Percentiles rank a stretch among this genome's conserved stretches.
phyloP scores from a whole-genome alignment of 1,140 invertebrate genomes.

The Bombus waltoni region DNA sequence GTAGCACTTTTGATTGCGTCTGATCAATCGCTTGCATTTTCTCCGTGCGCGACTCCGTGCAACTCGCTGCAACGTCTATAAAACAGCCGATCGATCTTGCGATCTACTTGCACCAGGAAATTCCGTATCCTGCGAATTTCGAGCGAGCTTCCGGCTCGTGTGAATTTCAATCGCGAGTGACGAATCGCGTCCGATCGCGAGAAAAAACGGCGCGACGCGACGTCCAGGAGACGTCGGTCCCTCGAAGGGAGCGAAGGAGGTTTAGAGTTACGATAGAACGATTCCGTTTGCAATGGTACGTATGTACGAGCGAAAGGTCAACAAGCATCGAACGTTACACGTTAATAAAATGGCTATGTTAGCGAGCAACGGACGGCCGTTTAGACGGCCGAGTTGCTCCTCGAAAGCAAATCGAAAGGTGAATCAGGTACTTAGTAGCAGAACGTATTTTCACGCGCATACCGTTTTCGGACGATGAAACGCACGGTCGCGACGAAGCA shows the following conservation, averaged over 20 bases:
- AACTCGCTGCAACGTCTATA: background rate
- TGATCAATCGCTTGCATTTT: constrained; percentile 16
- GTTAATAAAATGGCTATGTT: background rate
- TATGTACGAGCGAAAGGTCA: background rate
- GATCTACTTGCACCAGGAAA: background rate
- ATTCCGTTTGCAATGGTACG: background rate
- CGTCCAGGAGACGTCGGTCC: too few species aligned
- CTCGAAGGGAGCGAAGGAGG: background rate
- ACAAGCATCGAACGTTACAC: constrained; percentile 30
- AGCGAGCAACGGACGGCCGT: background rate
- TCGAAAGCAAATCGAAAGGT: constrained; percentile 31
- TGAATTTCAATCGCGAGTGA: background rate
- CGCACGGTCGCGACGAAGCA: constrained; percentile 10
- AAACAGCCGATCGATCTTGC: background rate
- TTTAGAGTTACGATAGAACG: background rate
- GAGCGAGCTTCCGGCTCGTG: background rate
- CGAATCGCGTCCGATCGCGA: background rate
- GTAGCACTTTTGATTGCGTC: constrained; percentile 64
- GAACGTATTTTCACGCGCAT: constrained; percentile 28
- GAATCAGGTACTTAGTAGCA: constrained; percentile 48
- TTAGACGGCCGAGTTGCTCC: background rate
- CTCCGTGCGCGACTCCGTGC: too few species aligned
- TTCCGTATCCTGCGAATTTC: background rate
- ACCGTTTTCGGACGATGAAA: background rate
- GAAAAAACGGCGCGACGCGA: background rate